Evolutionary conservation across 2,888 invertebrate species (phyloP).

Genomic region (Arctia plantaginis): DNA sequence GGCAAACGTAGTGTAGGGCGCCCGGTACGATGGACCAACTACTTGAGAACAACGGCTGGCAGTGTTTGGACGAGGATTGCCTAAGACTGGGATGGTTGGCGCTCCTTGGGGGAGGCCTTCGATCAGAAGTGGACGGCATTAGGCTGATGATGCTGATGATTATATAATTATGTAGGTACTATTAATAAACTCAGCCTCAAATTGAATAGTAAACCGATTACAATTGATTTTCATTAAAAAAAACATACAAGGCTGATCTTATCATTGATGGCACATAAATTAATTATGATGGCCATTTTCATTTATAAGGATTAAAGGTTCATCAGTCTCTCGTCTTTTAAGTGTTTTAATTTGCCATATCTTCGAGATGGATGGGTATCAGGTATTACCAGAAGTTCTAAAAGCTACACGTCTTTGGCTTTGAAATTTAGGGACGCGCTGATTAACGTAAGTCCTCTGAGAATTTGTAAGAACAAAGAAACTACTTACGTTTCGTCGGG

Average conservation of each 20-base stretch:
- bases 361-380: neutral
- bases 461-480: too few species aligned
- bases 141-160: too few species aligned
- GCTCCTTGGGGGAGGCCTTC: too few species aligned
- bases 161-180: neutral
- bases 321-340: neutral
- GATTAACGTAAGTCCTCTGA: neutral
- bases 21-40: too few species aligned
- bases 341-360: neutral
- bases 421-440: neutral
- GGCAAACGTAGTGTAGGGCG: too few species aligned
- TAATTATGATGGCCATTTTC: neutral
- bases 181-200: too few species aligned
- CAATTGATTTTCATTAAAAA: neutral
- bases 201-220: neutral
- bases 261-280: neutral
- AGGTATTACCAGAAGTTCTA: neutral
- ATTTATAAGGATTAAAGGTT: neutral
- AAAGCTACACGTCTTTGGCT: neutral
- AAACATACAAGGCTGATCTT: neutral
- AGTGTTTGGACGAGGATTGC: too few species aligned
- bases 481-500: conserved; percentile 59
- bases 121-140: too few species aligned
- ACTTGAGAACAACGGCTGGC: too few species aligned
- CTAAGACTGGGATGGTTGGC: too few species aligned